Conservation (phyloP, 2,797 vertebrate genomes). For the Orestias chungarensis region DNA sequence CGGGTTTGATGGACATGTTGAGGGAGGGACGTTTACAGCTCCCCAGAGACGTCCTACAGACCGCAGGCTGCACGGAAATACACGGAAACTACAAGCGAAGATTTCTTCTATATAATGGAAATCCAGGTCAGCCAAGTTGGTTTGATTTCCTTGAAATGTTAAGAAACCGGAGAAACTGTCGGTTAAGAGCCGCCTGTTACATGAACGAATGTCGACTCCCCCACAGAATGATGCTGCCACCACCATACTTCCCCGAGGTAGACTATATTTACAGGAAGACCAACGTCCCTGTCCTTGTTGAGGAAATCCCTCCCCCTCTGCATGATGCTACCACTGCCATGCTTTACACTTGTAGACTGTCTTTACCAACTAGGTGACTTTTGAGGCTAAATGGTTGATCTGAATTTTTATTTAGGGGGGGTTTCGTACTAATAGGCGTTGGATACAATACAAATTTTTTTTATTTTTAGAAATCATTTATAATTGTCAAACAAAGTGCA, state of each 20-base stretch:
- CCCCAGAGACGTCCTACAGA: constrained; percentile 7
- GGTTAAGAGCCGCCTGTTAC: not conserved
- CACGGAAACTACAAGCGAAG: too few relatives aligned
- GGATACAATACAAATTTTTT: not conserved
- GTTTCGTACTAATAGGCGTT: not conserved
- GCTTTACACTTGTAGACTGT: not conserved
- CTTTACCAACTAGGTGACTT: not conserved
- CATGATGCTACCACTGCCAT: not conserved
- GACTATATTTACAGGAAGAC: too few relatives aligned
- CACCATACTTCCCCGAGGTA: too few relatives aligned
- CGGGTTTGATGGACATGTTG: constrained; percentile 22
- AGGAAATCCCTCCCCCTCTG: not conserved
- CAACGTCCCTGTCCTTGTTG: not conserved
- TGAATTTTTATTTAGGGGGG: not conserved
- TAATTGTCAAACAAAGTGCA: not conserved
- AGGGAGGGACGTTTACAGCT: constrained; percentile 2
- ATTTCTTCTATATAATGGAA: too few relatives aligned
- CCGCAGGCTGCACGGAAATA: not conserved
- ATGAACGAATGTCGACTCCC: too few relatives aligned
- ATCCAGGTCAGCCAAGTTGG: not conserved
- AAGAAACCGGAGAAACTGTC: not conserved
- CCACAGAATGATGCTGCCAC: too few relatives aligned
- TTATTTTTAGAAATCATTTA: not conserved
- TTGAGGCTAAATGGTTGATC: not conserved
- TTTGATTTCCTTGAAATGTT: not conserved